Conservation (phyloP, 2,888 invertebrate genomes). For the Busseola fusca region DNA sequence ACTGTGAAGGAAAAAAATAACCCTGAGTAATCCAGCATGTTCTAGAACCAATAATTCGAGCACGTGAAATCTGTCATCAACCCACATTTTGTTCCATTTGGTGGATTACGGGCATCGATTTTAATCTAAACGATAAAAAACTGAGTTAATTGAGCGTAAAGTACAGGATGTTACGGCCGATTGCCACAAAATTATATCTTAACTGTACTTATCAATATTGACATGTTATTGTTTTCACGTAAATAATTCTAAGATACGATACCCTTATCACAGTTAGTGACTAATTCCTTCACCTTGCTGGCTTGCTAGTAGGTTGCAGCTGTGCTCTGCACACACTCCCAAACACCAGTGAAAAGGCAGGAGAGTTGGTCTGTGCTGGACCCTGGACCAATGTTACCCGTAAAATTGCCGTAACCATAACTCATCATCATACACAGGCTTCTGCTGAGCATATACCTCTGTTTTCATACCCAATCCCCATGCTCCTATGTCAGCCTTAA, state of each 20-base stretch:
- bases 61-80: no score
- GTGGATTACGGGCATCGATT: background rate
- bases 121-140: conserved; percentile 3
- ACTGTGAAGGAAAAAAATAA: no score
- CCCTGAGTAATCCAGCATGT: no score
- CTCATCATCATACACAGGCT: background rate
- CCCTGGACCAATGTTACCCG: background rate
- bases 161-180: conserved; percentile 21
- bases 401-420: background rate
- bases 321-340: background rate
- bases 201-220: background rate
- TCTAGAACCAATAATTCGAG: no score
- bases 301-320: background rate
- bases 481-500: background rate
- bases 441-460: background rate
- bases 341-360: background rate
- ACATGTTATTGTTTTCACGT: conserved; percentile 4
- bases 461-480: background rate
- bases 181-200: conserved; percentile 12
- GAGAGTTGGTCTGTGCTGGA: background rate
- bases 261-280: background rate
- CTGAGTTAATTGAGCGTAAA: conserved; percentile 24
- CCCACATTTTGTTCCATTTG: no score
- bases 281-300: background rate
- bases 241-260: no score